Percentiles rank a stretch among this genome's conserved stretches.
Evolutionary conservation across 2,888 invertebrate genomes (phyloP).

Genomic region (Nephrotoma appendiculata): DNA sequence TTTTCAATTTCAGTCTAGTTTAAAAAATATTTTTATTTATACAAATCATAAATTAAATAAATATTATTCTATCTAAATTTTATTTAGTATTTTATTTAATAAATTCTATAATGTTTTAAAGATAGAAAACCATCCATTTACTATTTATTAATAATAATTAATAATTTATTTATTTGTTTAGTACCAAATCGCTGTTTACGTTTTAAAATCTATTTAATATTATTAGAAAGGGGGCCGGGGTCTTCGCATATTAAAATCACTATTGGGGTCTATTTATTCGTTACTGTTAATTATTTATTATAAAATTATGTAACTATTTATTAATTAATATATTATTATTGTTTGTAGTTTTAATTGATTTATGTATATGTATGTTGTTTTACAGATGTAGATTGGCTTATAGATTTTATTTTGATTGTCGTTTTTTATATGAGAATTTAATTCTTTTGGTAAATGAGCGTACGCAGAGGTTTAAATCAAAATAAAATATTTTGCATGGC

Average conservation of each 20-base stretch:
- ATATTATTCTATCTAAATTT: neutral
- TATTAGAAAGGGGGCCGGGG: too few species aligned
- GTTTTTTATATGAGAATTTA: neutral
- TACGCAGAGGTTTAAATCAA: neutral
- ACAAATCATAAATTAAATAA: neutral
- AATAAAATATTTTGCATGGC: neutral
- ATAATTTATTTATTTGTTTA: neutral
- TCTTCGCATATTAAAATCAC: neutral
- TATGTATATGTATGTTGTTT: neutral
- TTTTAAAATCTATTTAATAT: too few species aligned
- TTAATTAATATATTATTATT: neutral
- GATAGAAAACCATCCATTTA: neutral
- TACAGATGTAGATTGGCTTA: neutral
- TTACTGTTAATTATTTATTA: neutral
- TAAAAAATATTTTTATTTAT: neutral
- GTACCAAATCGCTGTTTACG: neutral
- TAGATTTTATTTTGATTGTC: neutral
- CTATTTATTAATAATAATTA: neutral
- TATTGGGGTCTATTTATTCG: neutral
- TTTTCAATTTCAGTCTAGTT: neutral
- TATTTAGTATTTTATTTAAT: neutral
- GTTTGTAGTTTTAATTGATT: neutral
- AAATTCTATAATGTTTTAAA: neutral
- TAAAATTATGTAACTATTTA: neutral
- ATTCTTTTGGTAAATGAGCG: neutral